Evolutionary conservation across 2,113 vertebrate genomes (phyloP), one percentile per base, ranked within the genome.

Genomic region (Esox niger): DNA sequence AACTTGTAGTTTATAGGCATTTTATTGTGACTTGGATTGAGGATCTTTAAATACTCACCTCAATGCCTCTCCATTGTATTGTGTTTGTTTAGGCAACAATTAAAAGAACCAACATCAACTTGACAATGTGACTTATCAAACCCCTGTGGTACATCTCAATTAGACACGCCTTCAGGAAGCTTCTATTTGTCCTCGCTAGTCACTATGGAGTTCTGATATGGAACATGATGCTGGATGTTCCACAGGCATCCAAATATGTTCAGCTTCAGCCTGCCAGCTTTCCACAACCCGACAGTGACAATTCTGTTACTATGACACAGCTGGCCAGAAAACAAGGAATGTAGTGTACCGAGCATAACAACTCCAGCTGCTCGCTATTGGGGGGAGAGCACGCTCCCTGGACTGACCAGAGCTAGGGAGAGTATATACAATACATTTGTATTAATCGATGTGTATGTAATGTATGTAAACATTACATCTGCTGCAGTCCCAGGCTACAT

Each of bases 191-290:
- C 60, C 58, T 58, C 65, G 49, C 30, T 5, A 4, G 79, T 86
- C 66, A 55, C 81, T 35, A 17, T 72, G 79, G 81, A 38, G 33
- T 85, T 75, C 69, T 70, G 52, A 73, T 30, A 74, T 32, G 70
- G 78, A 82, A 80, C 70, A 80, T 75, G 71, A 76, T 46, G 74
- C 71, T 77, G 56, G 68, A 71, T 82, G 82, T 87, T 81, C 79
- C 69, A 17, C 66, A 76, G 69, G 64, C 64, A 20, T 75, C 47
- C 58, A 69, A 72, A 82, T 84, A 86, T 86, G 75, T 47, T 76
- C 46, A 59, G 49, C 52, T 54, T 77, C 82, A 82, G 71, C 73
- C 35, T 69, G 23, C 66, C 69, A 59, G n/a, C 47, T 67, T 49
- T 66, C 70, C 68, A 8, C 58, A 79, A n/a, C n/a, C n/a, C n/a